Base-by-base conservation (phyloP, 2,797 vertebrate species). In the Urophycis tenuis region DNA sequence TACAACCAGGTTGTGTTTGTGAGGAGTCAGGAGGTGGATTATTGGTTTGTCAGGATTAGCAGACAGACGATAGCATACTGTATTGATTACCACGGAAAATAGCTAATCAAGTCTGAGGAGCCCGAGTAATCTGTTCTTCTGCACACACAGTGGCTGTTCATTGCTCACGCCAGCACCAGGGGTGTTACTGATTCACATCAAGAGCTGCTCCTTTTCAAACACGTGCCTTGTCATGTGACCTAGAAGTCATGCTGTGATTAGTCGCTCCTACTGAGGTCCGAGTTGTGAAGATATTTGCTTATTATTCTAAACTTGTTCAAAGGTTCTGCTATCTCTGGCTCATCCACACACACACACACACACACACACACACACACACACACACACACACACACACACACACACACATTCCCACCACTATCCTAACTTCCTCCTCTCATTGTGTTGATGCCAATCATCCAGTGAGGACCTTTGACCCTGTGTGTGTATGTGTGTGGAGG, bases 391-490 rank as follows among this genome's bases (percentile, higher is more conserved):
- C 15, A 49, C 45, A 49, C 45, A 49, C 45, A 49, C 45, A 49
- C 45, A 49, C 45, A 49, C 45, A 49, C 45, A 49, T 49, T 49
- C 45, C 45, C 45, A 49, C 15, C 15, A 11, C 45, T 31, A 70
- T 31, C 25, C 67, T 12, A 31, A 86, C 86, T 88, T 91, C 88
- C 87, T 88, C 78, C 84, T 82, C 70, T 69, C 81, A 83, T 89
- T 88, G 85, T 88, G 76, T 86, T 77, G 79, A n/a, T 74, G n/a
- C 77, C 87, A 82, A 79, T 90, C 86, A 87, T 75, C 80, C 85
- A 39, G 60, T n/a, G 34, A 80, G 74, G 83, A 86, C 84, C 87
- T 86, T 81, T 85, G 87, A 87, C 87, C 88, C 10, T 1, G 73
- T 30, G 22, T 79, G 75, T 35, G 74, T 80, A 32, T 73, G 72